Conservation (phyloP, 2,888 invertebrate genomes). For the Pollenia griseotomentosa region DNA sequence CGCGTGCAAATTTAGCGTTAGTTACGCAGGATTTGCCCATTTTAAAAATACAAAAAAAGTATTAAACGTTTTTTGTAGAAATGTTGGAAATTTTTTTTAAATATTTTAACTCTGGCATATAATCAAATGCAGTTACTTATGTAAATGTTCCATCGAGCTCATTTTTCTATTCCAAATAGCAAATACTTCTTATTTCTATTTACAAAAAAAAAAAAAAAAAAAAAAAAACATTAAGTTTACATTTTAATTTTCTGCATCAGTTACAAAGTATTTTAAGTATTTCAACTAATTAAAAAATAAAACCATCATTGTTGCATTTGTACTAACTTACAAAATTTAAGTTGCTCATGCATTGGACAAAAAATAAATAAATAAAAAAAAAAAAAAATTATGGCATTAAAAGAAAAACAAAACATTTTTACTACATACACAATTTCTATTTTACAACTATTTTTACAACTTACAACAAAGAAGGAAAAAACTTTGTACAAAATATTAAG, state of each 20-base stretch:
- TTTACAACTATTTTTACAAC: conserved; percentile 8
- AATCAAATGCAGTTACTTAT: no score
- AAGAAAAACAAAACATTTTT: conserved; percentile 32
- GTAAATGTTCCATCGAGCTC: no score
- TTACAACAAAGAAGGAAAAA: conserved; percentile 9
- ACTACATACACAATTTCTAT: neutral
- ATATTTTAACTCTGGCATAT: no score
- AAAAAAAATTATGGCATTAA: conserved; percentile 3
- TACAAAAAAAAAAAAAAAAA: neutral
- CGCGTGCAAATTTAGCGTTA: no score
- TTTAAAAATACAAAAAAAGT: no score
- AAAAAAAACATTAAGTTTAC: neutral
- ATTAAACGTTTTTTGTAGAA: no score
- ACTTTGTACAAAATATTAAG: conserved; percentile 5
- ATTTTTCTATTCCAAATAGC: no score
- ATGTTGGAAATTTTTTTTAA: no score
- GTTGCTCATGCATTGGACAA: neutral
- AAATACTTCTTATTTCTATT: no score
- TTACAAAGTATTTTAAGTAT: conserved; percentile 33
- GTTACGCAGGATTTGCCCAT: no score
- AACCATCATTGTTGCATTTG: conserved; percentile 28
- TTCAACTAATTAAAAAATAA: conserved; percentile 49
- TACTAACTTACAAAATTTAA: neutral
- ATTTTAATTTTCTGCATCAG: conserved; percentile 27
- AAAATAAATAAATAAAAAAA: neutral